Evolutionary conservation across 2,113 vertebrate species (phyloP), one percentile per base, ranked within the genome.

Genomic region (Thamnaconus septentrionalis): DNA sequence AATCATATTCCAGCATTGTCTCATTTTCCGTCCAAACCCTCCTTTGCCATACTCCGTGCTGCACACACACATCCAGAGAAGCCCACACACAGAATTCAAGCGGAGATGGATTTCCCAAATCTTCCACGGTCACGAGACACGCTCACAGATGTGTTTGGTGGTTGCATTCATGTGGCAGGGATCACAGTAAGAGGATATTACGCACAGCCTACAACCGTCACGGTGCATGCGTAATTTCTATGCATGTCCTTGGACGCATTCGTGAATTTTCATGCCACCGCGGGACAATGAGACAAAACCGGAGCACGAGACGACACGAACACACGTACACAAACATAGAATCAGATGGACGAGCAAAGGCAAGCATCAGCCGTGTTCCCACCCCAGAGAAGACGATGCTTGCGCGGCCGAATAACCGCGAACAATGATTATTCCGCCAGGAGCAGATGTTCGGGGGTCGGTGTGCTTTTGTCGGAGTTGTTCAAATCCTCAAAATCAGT

Each of bases 311-410:
- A 48, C 8, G 47, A 50, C 10, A 11, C 8, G 1, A 11, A 50
- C 45, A 68, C 56, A 74, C 65, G 72, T 76, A 77, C 12, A 82
- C 59, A 81, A 47, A 81, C 76, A 50, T 70, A 60, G 68, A 59
- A 41, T 53, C 4, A 66, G 58, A 63, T 71, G 78, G 73, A 71
- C 76, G 18, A 31, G 18, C 18, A 31, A 84, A 76, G 61, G 78
- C 81, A 86, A 86, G 85, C 85, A 86, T 85, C 86, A 66, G 79
- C 55, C 82, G 81, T 61, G 48, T 82, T 89, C 85, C 88, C 90
- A 89, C 88, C 89, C 86, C 69, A 63, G 79, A 83, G 69, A 80
- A 80, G 87, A 31, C 18, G 18, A 86, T 82, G 85, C 82, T 89
- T 85, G 87, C 69, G 50, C 54, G 59, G 69, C 71, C 72, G 81